Evolutionary conservation across 2,888 invertebrate genomes (phyloP).

Genomic region (Hirtodrosophila duncani): DNA sequence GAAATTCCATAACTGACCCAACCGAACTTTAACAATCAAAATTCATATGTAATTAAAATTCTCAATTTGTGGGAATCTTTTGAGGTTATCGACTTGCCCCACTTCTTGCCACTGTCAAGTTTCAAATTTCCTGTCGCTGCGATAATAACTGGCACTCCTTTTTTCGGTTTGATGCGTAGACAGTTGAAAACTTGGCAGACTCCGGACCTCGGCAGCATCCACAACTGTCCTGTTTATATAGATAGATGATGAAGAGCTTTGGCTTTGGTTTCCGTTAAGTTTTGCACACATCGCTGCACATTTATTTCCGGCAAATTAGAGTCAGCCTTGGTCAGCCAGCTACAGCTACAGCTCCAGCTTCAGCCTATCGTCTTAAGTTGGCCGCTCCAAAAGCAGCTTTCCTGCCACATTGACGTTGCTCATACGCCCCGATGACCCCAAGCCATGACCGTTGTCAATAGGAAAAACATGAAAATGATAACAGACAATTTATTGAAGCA

Average conservation of each 20-base stretch:
- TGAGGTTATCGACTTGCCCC: background rate
- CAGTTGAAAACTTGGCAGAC: too few relatives aligned
- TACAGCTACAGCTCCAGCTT: background rate
- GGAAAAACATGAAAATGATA: slow-evolving; percentile 68
- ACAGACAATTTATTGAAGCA: slow-evolving; percentile 69
- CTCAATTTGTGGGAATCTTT: slow-evolving; percentile 4
- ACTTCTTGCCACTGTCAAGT: slow-evolving; percentile 41
- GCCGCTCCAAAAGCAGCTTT: slow-evolving; percentile 48
- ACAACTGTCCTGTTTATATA: background rate
- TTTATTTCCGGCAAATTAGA: slow-evolving; percentile 72
- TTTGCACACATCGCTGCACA: slow-evolving; percentile 63
- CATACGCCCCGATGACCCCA: slow-evolving; percentile 41
- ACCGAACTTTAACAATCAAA: background rate
- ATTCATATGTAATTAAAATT: slow-evolving; percentile 10
- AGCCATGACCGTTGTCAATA: slow-evolving; percentile 56
- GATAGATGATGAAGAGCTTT: background rate
- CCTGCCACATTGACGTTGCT: slow-evolving; percentile 40
- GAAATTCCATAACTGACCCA: slow-evolving; percentile 1
- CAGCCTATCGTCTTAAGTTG: slow-evolving; percentile 35
- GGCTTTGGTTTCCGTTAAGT: slow-evolving; percentile 50
- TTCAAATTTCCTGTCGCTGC: slow-evolving; percentile 60
- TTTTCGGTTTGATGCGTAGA: slow-evolving; percentile 1
- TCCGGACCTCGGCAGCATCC: background rate
- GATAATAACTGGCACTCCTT: slow-evolving; percentile 28
- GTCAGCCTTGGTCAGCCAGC: slow-evolving; percentile 26